A percentile compares a stretch with the other conserved stretches of the same genome.
Conservation (phyloP, 2,888 invertebrate genomes). For the Drosophila rellima region DNA sequence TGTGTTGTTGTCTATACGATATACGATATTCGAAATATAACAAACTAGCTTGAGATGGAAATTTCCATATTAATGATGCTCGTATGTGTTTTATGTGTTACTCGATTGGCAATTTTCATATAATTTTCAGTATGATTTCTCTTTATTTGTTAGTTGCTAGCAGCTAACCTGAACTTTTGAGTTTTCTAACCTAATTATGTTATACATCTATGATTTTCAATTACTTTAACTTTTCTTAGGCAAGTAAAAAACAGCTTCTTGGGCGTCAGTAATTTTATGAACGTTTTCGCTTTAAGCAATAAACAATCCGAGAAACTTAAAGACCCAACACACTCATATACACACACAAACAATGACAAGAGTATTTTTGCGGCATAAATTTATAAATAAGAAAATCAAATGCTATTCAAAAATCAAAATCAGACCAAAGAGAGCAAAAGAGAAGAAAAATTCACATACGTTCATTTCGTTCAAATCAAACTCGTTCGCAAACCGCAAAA, state of each 20-base stretch:
- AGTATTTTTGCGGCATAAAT: conserved; percentile 70
- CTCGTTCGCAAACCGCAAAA: conserved; percentile 66
- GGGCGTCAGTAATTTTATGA: conserved; percentile 8
- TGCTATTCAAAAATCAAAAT: conserved; percentile 54
- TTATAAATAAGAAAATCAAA: conserved; percentile 42
- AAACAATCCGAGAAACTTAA: conserved; percentile 22
- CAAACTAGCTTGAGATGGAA: conserved; percentile 59
- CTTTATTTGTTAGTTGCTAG: conserved; percentile 29
- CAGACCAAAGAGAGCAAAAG: conserved; percentile 76
- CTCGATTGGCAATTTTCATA: conserved; percentile 58
- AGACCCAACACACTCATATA: conserved; percentile 20
- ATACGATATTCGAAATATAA: conserved; percentile 38
- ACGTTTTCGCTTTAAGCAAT: conserved; percentile 24
- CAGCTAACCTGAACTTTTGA: conserved; percentile 11
- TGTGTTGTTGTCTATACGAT: conserved; percentile 53
- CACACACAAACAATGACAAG: conserved; percentile 38
- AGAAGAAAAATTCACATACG: conserved; percentile 68
- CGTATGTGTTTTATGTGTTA: conserved; percentile 69
- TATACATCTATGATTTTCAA: conserved; percentile 8
- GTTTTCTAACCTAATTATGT: conserved; percentile 5
- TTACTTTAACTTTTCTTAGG: conserved; percentile 7
- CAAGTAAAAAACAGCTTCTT: conserved; percentile 24
- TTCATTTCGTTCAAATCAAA: conserved; percentile 54
- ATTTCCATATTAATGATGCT: conserved; percentile 24
- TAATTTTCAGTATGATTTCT: conserved; percentile 34